Base-by-base conservation (phyloP, 2,113 vertebrate species). In the Laticauda laticaudata region DNA sequence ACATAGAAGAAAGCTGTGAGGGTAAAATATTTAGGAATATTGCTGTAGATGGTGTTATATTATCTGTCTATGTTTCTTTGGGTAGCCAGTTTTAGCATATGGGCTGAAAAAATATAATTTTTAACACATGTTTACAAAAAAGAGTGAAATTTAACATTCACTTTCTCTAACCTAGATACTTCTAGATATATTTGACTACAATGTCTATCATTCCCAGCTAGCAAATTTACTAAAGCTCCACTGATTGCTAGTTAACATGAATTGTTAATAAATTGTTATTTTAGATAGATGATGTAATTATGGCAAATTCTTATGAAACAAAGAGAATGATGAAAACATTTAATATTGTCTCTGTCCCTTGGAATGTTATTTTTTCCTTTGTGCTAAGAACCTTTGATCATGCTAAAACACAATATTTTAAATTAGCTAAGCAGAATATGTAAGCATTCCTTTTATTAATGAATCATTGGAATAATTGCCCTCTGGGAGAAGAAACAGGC, bases 401-500 rank as follows among this genome's bases (percentile, higher is more conserved):
- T 1, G 9, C 88, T n/a, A 94, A 3, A 96, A 89, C 51, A 89
- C 89, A 92, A 93, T 24, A 51, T 86, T 92, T 75, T n/a, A 12
- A n/a, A 5, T 90, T 56, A 95, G 94, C 93, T 94, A 57, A 10
- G 87, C 92, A 90, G 94, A 95, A 93, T 94, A 87, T 95, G 56
- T 59, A 92, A 94, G 93, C 94, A 95, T 95, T 91, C 64, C 93
- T 94, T 94, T 95, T 93, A 92, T 93, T 95, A 90, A 95, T 94
- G 90, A 75, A 93, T 57, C 57, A 85, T 91, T 93, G 92, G 93
- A 95, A 93, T 94, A 95, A 96, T 95, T 95, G 94, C 94, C 94
- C 94, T 96, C 94, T 97, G 96, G 96, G 95, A 95, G 93, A 93
- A 95, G 94, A 96, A 94, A 94, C 94, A 94, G 91, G 92, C 94